Evolutionary conservation across 2,113 vertebrate species (phyloP).

Genomic region (Egretta garzetta): DNA sequence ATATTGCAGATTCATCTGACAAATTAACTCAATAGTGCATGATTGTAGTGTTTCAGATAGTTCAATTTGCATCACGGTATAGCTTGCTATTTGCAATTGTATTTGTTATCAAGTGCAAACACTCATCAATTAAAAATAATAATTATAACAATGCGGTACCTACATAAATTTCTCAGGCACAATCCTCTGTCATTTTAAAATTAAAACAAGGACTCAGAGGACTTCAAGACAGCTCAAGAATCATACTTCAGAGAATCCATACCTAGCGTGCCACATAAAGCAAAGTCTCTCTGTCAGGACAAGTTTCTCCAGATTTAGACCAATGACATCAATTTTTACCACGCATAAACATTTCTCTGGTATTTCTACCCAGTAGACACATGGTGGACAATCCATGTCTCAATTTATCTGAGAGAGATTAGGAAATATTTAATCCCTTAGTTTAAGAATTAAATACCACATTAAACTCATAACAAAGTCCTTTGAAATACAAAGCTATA

Average conservation of each 20-base stretch:
- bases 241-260: not conserved
- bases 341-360: not conserved
- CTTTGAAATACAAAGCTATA: not conserved
- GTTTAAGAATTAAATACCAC: not conserved
- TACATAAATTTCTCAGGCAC: not conserved
- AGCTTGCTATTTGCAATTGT: not conserved
- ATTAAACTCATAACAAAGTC: not conserved
- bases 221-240: not conserved
- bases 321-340: not conserved
- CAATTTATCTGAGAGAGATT: not conserved
- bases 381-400: not conserved
- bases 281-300: not conserved
- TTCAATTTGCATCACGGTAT: not conserved
- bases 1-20: not conserved
- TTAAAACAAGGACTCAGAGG: not conserved
- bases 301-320: not conserved
- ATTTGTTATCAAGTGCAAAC: not conserved
- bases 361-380: not conserved
- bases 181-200: not conserved
- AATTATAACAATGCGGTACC: not conserved
- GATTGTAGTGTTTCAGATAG: not conserved
- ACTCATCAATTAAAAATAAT: not conserved
- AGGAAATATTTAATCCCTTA: not conserved
- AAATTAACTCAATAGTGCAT: not conserved
- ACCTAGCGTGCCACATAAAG: not conserved